phyloP scores from a whole-genome alignment of 2,113 vertebrate genomes.

The Ctenodactylus gundi region DNA sequence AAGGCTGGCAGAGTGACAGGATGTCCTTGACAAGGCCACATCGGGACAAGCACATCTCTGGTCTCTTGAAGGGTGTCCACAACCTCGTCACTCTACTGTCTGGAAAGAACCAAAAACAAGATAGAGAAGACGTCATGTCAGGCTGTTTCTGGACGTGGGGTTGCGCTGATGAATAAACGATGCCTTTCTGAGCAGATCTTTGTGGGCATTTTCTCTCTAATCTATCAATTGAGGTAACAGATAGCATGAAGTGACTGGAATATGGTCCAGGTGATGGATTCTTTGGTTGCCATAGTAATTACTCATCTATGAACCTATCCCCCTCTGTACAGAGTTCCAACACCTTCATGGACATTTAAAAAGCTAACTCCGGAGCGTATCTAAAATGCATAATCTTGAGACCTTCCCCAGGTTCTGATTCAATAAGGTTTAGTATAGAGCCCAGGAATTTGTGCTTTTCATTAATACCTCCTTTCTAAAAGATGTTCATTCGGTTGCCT shows the following conservation, averaged over 20 bases:
- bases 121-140: constrained; percentile 13
- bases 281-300: constrained; percentile 47
- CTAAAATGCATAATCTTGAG: neutral
- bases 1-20: constrained; percentile 42
- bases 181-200: neutral
- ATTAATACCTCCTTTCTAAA: neutral
- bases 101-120: neutral
- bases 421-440: neutral
- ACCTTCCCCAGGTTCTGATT: neutral
- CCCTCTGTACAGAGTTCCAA: constrained; percentile 17
- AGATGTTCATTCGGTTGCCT: neutral
- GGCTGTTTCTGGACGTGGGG: neutral
- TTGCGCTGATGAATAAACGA: constrained; percentile 41
- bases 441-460: neutral
- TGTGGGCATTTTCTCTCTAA: neutral
- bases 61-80: neutral
- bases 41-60: neutral
- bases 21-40: constrained; percentile 25
- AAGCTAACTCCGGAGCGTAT: neutral
- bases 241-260: constrained; percentile 20
- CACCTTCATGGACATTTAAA: neutral
- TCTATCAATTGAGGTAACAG: constrained; percentile 31
- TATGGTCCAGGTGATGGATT: constrained; percentile 19
- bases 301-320: neutral
- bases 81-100: constrained; percentile 44